These are phyloP conservation scores for Oligia latruncula DNA, from an alignment of 2,888 invertebrate genomes.

Conservation along the genomic window DNA sequence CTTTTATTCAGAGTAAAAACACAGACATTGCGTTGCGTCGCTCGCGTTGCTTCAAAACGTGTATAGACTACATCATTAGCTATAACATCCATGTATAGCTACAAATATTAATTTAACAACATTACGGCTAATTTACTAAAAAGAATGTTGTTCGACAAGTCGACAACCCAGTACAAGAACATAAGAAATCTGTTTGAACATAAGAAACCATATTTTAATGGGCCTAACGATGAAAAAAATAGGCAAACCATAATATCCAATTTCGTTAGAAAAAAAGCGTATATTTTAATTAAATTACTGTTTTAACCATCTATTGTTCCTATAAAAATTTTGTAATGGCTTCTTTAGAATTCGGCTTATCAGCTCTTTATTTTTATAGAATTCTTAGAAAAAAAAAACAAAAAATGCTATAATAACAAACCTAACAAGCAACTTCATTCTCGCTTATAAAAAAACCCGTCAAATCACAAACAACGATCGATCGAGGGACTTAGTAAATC, in stretches of 20 bases:
- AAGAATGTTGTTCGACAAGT: conserved; percentile 42
- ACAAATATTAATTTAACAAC: conserved; percentile 48
- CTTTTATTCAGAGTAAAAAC: conserved; percentile 54
- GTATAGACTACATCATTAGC: conserved; percentile 43
- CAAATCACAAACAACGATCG: conserved; percentile 84
- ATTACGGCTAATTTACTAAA: conserved; percentile 46
- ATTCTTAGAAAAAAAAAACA: conserved; percentile 30
- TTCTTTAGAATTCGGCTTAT: conserved; percentile 44
- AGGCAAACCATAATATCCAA: conserved; percentile 30
- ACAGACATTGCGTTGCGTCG: conserved; percentile 40
- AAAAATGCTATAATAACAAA: conserved; percentile 36
- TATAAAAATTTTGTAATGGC: conserved; percentile 41
- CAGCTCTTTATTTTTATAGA: conserved; percentile 39
- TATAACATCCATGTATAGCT: conserved; percentile 15
- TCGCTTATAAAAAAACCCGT: conserved; percentile 73
- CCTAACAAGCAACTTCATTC: conserved; percentile 65
- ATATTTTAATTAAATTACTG: conserved; percentile 53
- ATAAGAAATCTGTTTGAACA: conserved; percentile 27
- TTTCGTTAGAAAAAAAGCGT: conserved; percentile 16
- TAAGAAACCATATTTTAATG: conserved; percentile 24
- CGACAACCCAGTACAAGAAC: conserved; percentile 21
- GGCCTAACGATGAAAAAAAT: conserved; percentile 29
- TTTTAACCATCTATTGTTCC: conserved; percentile 49
- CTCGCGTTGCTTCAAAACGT: conserved; percentile 39
- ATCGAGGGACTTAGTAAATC: conserved; percentile 85